These are phyloP conservation scores for Lethrus apterus DNA, from an alignment of 1,140 invertebrate genomes.

Conservation along the genomic window DNA sequence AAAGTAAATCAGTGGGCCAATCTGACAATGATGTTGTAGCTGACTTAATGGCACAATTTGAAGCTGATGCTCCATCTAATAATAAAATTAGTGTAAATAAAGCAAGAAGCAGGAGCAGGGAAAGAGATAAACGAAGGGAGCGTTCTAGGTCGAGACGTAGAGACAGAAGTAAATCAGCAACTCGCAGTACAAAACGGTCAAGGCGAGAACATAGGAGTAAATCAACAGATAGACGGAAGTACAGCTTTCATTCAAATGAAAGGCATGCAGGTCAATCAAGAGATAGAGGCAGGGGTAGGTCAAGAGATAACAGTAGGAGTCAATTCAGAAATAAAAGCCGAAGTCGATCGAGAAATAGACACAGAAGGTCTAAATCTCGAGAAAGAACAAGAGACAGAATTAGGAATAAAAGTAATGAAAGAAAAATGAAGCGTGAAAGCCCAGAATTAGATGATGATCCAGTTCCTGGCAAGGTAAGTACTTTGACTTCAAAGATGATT, in stretches of 20 bases:
- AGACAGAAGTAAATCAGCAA: slow-evolving; percentile 28
- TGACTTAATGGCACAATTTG: slow-evolving; percentile 82
- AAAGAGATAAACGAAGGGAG: slow-evolving; percentile 27
- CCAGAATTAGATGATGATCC: slow-evolving; percentile 57
- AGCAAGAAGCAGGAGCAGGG: slow-evolving; percentile 32
- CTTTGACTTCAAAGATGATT: slow-evolving; percentile 4
- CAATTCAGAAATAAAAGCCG: slow-evolving; percentile 31
- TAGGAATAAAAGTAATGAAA: slow-evolving; percentile 35
- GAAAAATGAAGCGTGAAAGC: slow-evolving; percentile 41
- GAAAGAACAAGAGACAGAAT: slow-evolving; percentile 28
- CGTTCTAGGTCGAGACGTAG: slow-evolving; percentile 32
- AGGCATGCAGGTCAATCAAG: slow-evolving; percentile 4
- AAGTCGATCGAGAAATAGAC: slow-evolving; percentile 37
- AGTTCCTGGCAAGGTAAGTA: slow-evolving; percentile 50
- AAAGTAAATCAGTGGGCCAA: slow-evolving; percentile 33
- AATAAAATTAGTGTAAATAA: slow-evolving; percentile 23
- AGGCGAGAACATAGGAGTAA: background rate
- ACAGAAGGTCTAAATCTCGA: slow-evolving; percentile 35
- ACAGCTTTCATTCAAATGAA: no score
- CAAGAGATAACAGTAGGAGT: slow-evolving; percentile 33
- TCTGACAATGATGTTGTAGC: slow-evolving; percentile 57
- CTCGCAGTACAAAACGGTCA: slow-evolving; percentile 28
- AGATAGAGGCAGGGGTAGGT: slow-evolving; percentile 35
- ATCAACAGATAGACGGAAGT: background rate
- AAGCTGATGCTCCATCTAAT: slow-evolving; percentile 70